Evolutionary conservation across 2,113 vertebrate species (phyloP).

Genomic region (Labrus mixtus): DNA sequence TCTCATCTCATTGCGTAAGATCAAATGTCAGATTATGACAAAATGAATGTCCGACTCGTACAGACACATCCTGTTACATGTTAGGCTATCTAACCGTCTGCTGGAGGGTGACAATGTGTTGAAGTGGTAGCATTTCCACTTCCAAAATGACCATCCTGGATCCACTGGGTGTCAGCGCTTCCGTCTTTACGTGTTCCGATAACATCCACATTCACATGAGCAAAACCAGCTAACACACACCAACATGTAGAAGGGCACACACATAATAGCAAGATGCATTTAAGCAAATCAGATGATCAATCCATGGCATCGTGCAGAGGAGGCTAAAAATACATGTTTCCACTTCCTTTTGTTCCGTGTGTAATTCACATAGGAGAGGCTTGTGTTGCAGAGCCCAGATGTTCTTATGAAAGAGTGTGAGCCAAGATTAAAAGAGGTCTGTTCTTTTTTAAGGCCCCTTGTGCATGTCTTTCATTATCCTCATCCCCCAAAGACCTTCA

Average conservation of each 20-base stretch:
- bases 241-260: slow-evolving; percentile 22
- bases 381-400: slow-evolving; percentile 24
- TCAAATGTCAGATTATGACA: slow-evolving; percentile 50
- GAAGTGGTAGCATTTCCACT: neutral
- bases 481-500: slow-evolving; percentile 61
- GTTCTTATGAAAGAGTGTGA: slow-evolving; percentile 35
- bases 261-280: neutral
- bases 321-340: slow-evolving; percentile 42
- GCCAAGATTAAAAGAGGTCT: slow-evolving; percentile 41
- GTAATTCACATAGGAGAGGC: slow-evolving; percentile 7
- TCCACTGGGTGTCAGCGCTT: slow-evolving; percentile 5
- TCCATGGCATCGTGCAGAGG: slow-evolving; percentile 12
- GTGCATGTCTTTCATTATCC: slow-evolving; percentile 63
- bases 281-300: slow-evolving; percentile 30
- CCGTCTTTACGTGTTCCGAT: too few relatives aligned
- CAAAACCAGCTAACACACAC: slow-evolving; percentile 18
- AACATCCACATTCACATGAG: neutral
- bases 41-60: slow-evolving; percentile 40
- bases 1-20: slow-evolving; percentile 20
- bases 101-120: slow-evolving; percentile 35
- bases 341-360: slow-evolving; percentile 9
- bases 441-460: slow-evolving; percentile 51
- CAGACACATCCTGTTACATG: slow-evolving; percentile 15
- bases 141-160: slow-evolving; percentile 21
- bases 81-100: slow-evolving; percentile 1